Percentiles rank a stretch among this genome's conserved stretches.
Conservation (phyloP, 2,113 vertebrate species). For the Hystrix brachyura region DNA sequence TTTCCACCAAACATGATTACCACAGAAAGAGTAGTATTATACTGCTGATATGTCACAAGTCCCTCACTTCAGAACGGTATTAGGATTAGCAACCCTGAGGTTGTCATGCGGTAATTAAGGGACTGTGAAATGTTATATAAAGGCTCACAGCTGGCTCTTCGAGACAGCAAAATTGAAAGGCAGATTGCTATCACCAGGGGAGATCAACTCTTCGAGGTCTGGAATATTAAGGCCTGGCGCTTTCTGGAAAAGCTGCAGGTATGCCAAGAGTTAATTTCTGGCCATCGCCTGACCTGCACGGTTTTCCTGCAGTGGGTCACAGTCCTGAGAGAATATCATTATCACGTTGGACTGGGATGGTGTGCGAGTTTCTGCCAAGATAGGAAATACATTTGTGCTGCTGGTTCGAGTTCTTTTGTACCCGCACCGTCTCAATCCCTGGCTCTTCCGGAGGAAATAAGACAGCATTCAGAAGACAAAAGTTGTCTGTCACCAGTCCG, state of each 20-base stretch:
- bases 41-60: conserved; percentile 65
- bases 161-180: conserved; percentile 83
- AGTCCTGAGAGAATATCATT: conserved; percentile 61
- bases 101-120: conserved; percentile 84
- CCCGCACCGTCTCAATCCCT: neutral
- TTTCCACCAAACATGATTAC: conserved; percentile 78
- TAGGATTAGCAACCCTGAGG: conserved; percentile 81
- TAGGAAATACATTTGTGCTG: conserved; percentile 58
- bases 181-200: conserved; percentile 84
- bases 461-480: conserved; percentile 35
- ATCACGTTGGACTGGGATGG: conserved; percentile 38
- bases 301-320: conserved; percentile 60
- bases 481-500: conserved; percentile 8
- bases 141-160: conserved; percentile 83
- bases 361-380: neutral
- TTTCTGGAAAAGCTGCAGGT: conserved; percentile 67
- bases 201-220: conserved; percentile 73
- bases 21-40: conserved; percentile 71
- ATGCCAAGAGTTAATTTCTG: conserved; percentile 82
- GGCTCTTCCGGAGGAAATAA: conserved; percentile 11
- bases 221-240: conserved; percentile 63
- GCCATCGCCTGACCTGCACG: conserved; percentile 45
- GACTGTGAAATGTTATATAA: conserved; percentile 85
- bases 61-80: conserved; percentile 52
- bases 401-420: conserved; percentile 27